Conservation (phyloP, 2,888 invertebrate genomes). For the Deilephila porcellus region DNA sequence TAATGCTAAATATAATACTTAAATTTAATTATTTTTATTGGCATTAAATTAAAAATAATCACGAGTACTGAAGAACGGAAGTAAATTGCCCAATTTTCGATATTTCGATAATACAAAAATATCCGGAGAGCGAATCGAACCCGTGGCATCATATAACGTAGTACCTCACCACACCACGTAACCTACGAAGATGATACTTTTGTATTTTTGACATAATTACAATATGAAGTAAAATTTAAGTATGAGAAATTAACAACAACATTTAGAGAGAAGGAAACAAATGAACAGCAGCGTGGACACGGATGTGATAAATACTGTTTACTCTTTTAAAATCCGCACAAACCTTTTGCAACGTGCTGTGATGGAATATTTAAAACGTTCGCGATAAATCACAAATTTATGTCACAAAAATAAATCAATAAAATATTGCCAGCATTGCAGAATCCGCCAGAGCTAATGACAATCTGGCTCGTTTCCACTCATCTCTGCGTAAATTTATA, state of each 20-base stretch:
- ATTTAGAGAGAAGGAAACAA: neutral
- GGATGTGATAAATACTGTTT: neutral
- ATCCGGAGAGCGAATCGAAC: too few relatives aligned
- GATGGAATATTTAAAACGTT: constrained; percentile 11
- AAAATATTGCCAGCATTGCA: constrained; percentile 8
- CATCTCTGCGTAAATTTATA: constrained; percentile 44
- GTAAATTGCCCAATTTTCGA: too few relatives aligned
- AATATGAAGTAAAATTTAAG: neutral
- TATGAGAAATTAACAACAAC: neutral
- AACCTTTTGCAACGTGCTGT: neutral
- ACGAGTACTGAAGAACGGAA: too few relatives aligned
- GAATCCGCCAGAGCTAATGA: constrained; percentile 32
- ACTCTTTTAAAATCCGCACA: neutral
- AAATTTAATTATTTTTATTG: too few relatives aligned
- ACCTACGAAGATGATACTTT: too few relatives aligned
- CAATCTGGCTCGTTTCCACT: constrained; percentile 53
- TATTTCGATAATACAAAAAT: too few relatives aligned
- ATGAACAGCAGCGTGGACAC: neutral
- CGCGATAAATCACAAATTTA: constrained; percentile 13
- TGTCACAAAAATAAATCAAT: constrained; percentile 25
- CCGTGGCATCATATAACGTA: too few relatives aligned
- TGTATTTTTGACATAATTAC: too few relatives aligned
- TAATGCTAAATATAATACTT: too few relatives aligned
- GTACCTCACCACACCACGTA: too few relatives aligned
- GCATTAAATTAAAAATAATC: too few relatives aligned